These are phyloP conservation scores for Melanotus villosus DNA, from an alignment of 2,888 invertebrate genomes.

Conservation along the genomic window DNA sequence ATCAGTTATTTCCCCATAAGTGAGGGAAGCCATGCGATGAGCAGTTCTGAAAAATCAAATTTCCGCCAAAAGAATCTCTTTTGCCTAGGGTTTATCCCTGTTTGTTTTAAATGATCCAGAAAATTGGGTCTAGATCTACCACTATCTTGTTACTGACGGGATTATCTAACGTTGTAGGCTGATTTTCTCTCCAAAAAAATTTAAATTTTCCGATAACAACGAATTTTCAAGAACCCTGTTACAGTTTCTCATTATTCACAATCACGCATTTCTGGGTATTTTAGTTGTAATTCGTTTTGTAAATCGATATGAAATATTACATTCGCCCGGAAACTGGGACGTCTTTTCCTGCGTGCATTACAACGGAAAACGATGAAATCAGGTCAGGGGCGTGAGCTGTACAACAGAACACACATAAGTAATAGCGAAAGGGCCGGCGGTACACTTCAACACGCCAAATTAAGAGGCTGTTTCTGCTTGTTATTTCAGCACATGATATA, in stretches of 20 bases:
- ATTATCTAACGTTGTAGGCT: too few relatives aligned
- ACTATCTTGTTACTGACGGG: too few relatives aligned
- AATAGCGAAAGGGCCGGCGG: constrained; percentile 18
- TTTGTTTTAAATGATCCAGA: constrained; percentile 7
- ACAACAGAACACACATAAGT: constrained; percentile 10
- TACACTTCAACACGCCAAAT: constrained; percentile 28
- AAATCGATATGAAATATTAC: too few relatives aligned
- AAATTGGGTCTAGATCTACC: constrained; percentile 2
- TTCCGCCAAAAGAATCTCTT: too few relatives aligned
- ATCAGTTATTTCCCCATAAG: background rate
- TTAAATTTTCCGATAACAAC: too few relatives aligned
- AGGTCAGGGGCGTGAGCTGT: constrained; percentile 13
- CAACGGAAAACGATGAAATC: constrained; percentile 18
- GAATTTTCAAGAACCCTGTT: too few relatives aligned
- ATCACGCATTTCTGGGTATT: too few relatives aligned
- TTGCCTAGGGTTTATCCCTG: background rate
- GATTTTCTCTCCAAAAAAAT: too few relatives aligned
- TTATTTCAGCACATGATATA: constrained; percentile 39
- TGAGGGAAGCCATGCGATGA: constrained; percentile 3
- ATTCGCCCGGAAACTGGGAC: too few relatives aligned
- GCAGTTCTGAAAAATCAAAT: background rate
- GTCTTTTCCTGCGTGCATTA: too few relatives aligned
- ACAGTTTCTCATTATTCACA: too few relatives aligned
- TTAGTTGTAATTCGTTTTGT: too few relatives aligned
- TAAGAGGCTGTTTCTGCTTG: constrained; percentile 35